phyloP scores from a whole-genome alignment of 2,888 invertebrate species.

The Polyommatus icarus region DNA sequence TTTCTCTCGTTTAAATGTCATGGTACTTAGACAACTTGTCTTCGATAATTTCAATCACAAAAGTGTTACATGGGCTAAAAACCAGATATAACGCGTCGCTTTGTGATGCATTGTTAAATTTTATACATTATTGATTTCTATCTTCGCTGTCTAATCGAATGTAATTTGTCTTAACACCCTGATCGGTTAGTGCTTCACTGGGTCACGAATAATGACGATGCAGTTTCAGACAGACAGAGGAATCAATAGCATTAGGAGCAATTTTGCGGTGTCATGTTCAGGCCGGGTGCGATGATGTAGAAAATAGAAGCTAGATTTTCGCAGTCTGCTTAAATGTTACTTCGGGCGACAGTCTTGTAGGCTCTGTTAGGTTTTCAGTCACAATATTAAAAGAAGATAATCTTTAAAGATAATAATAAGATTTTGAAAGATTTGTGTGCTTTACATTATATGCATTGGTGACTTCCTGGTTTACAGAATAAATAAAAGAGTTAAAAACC shows the following conservation, averaged over 20 bases:
- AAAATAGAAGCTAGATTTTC: slow-evolving; percentile 11
- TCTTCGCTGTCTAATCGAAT: neutral
- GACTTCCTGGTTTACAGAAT: too few species aligned
- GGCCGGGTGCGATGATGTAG: slow-evolving; percentile 8
- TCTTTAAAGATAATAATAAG: too few species aligned
- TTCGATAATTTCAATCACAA: neutral
- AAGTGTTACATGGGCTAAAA: neutral
- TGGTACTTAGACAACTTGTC: too few species aligned
- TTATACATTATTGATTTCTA: neutral
- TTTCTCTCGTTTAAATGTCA: neutral
- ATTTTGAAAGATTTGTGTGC: too few species aligned
- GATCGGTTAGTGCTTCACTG: neutral
- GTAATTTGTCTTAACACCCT: neutral
- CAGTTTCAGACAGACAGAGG: neutral
- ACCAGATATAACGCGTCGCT: neutral
- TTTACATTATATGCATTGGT: too few species aligned
- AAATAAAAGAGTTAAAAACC: too few species aligned
- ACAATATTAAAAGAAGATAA: neutral
- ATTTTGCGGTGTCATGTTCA: slow-evolving; percentile 12
- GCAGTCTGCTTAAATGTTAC: neutral
- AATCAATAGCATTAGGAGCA: slow-evolving; percentile 4
- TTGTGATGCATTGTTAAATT: neutral
- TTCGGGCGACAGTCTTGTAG: neutral
- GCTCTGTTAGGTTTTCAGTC: neutral
- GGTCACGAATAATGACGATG: slow-evolving; percentile 9